Conservation (phyloP, 2,113 vertebrate genomes). For the Ciconia maguari region DNA sequence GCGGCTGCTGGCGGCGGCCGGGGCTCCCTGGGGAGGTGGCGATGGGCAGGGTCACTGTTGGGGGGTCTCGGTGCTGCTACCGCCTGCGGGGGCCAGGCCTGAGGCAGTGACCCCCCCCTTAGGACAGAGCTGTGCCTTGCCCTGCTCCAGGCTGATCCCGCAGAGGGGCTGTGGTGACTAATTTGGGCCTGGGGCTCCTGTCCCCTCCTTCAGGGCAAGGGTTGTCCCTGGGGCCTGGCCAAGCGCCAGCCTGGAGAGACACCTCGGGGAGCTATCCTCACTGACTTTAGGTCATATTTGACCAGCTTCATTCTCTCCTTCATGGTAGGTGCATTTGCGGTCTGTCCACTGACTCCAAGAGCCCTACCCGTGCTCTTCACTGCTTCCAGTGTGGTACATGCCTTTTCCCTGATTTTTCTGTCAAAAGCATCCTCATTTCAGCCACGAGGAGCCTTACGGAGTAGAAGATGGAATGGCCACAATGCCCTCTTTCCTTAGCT, state of each 20-base stretch:
- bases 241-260: too few species aligned
- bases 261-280: fast-evolving
- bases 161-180: fast-evolving
- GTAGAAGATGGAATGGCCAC: fast-evolving
- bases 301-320: fast-evolving
- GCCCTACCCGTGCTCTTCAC: fast-evolving
- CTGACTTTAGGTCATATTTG: fast-evolving
- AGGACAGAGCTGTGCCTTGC: neutral
- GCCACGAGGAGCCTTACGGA: fast-evolving
- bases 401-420: neutral
- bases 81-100: neutral
- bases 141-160: fast-evolving
- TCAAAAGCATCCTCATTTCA: neutral
- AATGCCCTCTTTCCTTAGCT: too few species aligned
- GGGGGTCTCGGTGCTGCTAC: fast-evolving
- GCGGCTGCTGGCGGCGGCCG: fast-evolving
- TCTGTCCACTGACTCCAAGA: fast-evolving
- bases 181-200: fast-evolving
- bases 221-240: neutral
- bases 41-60: fast-evolving
- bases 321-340: fast-evolving
- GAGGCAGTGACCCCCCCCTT: fast-evolving
- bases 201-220: too few species aligned
- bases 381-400: fast-evolving
- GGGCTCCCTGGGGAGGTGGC: fast-evolving